phyloP scores from a whole-genome alignment of 2,888 invertebrate species.

The Hemicrepidius hirtus region DNA sequence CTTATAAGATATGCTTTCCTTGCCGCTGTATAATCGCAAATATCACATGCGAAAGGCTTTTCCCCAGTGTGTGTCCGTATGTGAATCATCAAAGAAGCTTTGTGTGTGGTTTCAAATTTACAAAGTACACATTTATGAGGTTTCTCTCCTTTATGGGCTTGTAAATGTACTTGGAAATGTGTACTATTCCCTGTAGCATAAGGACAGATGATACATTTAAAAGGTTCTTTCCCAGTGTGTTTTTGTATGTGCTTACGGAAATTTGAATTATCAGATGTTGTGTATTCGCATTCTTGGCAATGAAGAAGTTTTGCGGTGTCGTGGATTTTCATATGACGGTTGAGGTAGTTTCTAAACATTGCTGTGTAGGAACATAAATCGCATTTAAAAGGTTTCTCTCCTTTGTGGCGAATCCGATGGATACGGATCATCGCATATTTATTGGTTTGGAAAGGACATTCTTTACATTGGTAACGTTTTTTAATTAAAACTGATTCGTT shows the following conservation, averaged over 20 bases:
- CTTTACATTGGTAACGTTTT: background rate
- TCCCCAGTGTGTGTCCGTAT: constrained; percentile 22
- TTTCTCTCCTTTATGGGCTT: background rate
- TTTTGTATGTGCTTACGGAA: constrained; percentile 58
- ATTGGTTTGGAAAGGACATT: background rate
- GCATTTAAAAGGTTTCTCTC: constrained; percentile 52
- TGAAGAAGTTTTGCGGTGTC: constrained; percentile 54
- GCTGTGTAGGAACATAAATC: constrained; percentile 53
- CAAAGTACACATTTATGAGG: background rate
- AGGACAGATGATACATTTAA: background rate
- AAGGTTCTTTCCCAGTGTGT: constrained; percentile 38
- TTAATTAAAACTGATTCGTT: constrained; percentile 22
- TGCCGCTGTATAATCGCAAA: background rate
- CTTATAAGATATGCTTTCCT: background rate
- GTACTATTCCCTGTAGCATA: background rate
- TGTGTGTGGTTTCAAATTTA: background rate
- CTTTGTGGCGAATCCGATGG: constrained; percentile 4
- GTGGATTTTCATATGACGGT: constrained; percentile 58
- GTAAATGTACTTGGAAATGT: constrained; percentile 47
- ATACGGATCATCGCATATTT: background rate
- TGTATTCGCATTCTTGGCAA: constrained; percentile 58
- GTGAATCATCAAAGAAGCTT: constrained; percentile 5
- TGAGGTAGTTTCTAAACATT: constrained; percentile 51
- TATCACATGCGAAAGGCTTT: constrained; percentile 10
- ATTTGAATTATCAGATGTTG: constrained; percentile 57